phyloP scores from a whole-genome alignment of 2,888 invertebrate species.

The Lithosia quadra region DNA sequence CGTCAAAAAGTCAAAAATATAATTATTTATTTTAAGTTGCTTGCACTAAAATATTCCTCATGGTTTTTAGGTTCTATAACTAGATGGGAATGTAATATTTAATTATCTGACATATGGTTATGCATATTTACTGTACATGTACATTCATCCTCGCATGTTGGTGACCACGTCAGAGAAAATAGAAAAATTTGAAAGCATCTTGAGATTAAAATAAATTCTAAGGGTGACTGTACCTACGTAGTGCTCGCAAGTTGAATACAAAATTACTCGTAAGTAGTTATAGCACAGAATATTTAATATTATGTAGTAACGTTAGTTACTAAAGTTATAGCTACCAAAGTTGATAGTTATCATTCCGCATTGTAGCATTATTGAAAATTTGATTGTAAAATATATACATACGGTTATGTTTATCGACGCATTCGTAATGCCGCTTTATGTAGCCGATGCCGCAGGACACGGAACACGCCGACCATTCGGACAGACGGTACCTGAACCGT shows the following conservation, averaged over 20 bases:
- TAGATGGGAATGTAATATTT: background rate
- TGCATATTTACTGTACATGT: too few relatives aligned
- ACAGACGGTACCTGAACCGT: slow-evolving; percentile 91
- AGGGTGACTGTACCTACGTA: too few relatives aligned
- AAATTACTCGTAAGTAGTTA: too few relatives aligned
- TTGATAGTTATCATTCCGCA: background rate
- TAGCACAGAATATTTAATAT: too few relatives aligned
- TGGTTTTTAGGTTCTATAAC: background rate
- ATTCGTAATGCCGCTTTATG: slow-evolving; percentile 82
- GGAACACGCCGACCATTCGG: slow-evolving; percentile 94
- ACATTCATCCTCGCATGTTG: background rate
- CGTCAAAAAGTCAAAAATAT: background rate
- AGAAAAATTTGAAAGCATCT: too few relatives aligned
- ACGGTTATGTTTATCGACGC: slow-evolving; percentile 75
- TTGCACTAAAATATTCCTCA: background rate
- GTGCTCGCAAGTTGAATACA: too few relatives aligned
- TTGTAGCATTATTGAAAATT: background rate
- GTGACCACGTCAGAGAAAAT: background rate
- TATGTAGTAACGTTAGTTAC: too few relatives aligned
- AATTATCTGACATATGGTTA: background rate
- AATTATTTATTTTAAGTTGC: background rate
- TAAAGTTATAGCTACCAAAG: too few relatives aligned
- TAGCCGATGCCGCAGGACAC: slow-evolving; percentile 93
- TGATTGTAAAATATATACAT: slow-evolving; percentile 45
- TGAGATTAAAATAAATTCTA: too few relatives aligned